phyloP scores from a whole-genome alignment of 30 jellyfish, hydroid and myxozoan genomes.

The Hydractinia symbiolongicarpus region DNA sequence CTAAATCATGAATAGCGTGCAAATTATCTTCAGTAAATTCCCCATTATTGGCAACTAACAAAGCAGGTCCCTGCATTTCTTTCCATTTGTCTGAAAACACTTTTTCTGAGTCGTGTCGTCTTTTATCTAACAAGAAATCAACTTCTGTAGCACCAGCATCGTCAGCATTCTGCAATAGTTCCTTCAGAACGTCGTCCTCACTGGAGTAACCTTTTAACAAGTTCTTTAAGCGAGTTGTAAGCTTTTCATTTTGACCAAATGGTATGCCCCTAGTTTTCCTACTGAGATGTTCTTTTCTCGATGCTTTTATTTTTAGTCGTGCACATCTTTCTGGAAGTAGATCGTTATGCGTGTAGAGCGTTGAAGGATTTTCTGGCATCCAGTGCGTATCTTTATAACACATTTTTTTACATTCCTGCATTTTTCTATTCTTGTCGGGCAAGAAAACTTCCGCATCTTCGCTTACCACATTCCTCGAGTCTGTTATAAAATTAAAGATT shows the following conservation, averaged over 20 bases:
- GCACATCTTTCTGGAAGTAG: conserved; percentile 32
- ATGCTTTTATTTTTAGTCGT: conserved; percentile 44
- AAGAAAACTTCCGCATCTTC: conserved; percentile 1
- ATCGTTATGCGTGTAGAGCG: conserved; percentile 30
- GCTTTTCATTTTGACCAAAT: conserved; percentile 75
- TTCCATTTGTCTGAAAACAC: conserved; percentile 68
- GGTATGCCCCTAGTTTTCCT: conserved; percentile 18
- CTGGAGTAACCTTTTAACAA: conserved; percentile 60
- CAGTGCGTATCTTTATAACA: conserved; percentile 43
- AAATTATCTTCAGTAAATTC: conserved; percentile 49
- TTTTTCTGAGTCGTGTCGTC: conserved; percentile 29
- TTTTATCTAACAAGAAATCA: conserved; percentile 40
- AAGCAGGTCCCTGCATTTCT: conserved; percentile 77
- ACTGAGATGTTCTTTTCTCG: conserved; percentile 30
- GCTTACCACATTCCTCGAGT: not conserved
- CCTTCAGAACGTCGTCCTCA: conserved; percentile 47
- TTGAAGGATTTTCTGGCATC: conserved; percentile 31
- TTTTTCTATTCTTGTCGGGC: conserved; percentile 44
- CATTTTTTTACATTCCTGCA: conserved; percentile 16
- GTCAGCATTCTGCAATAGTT: conserved; percentile 80
- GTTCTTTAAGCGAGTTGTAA: conserved; percentile 57
- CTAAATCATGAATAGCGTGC: conserved; percentile 62
- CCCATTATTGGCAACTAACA: conserved; percentile 59
- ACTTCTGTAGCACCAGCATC: conserved; percentile 85
- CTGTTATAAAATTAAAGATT: not conserved